These are phyloP conservation scores for Heteronetta atricapilla DNA, from an alignment of 2,113 vertebrate genomes.

Conservation along the genomic window DNA sequence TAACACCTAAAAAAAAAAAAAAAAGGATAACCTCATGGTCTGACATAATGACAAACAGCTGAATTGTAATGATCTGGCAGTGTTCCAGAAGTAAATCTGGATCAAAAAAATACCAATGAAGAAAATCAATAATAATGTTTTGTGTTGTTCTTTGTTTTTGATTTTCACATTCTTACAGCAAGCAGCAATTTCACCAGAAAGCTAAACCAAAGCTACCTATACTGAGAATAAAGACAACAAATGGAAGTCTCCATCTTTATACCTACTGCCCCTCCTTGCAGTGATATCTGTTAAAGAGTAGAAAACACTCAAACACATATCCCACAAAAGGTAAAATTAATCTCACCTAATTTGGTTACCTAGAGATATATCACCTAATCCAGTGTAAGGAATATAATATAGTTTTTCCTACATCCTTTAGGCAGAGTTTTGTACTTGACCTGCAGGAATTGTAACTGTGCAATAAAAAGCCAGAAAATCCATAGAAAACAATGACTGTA, in stretches of 20 bases:
- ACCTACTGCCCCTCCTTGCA: not conserved
- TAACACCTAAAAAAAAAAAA: not conserved
- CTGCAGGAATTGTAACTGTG: not conserved
- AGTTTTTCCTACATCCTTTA: not conserved
- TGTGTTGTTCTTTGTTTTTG: not conserved
- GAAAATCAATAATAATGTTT: not conserved
- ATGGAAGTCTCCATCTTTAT: not conserved
- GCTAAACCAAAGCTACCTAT: not conserved
- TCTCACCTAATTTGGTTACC: not conserved
- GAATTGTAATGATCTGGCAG: not conserved
- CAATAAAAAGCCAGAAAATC: not conserved
- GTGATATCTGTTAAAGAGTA: not conserved
- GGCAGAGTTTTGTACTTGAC: not conserved
- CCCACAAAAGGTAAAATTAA: not conserved
- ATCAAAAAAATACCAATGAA: not conserved
- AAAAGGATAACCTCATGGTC: not conserved
- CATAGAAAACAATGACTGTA: not conserved
- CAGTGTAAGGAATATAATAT: not conserved
- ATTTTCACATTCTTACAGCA: not conserved
- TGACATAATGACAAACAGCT: not conserved
- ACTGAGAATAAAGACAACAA: not conserved
- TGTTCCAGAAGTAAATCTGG: not conserved
- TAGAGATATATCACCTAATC: not conserved
- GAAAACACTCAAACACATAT: not conserved
- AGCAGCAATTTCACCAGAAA: not conserved